Percentiles rank a stretch among this genome's conserved stretches.
These are phyloP conservation scores for Oreochromis niloticus DNA, from an alignment of 2,113 vertebrate species.

Conservation along the genomic window DNA sequence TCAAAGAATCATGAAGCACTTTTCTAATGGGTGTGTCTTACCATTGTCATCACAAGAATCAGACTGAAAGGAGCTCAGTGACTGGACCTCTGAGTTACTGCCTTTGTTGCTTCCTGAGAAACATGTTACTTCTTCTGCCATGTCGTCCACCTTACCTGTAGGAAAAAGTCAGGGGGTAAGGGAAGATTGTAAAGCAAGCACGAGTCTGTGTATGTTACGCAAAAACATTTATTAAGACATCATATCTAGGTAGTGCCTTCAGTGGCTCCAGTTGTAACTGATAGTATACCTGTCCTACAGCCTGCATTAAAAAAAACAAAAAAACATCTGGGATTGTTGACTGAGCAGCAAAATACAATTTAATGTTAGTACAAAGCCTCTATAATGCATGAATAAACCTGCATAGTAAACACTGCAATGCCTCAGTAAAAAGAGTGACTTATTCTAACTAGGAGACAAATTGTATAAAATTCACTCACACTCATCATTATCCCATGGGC, in stretches of 20 bases:
- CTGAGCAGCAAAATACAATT: not conserved
- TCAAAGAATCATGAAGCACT: not conserved
- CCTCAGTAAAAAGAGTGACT: not conserved
- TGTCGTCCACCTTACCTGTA: conserved; percentile 85
- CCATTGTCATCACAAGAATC: conserved; percentile 97
- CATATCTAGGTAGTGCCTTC: not conserved
- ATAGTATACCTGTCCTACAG: not conserved
- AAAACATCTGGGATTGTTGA: not conserved
- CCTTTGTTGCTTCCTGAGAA: conserved; percentile 93
- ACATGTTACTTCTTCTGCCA: conserved; percentile 87
- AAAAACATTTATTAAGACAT: not conserved
- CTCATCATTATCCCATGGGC: conserved; percentile 85
- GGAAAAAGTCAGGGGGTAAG: not conserved
- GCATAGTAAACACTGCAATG: not conserved
- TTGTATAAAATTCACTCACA: conserved; percentile 57
- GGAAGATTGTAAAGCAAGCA: not conserved
- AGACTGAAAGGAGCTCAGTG: conserved; percentile 93
- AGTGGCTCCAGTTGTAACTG: not conserved
- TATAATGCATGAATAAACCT: not conserved
- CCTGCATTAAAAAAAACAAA: not conserved
- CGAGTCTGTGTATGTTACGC: not conserved
- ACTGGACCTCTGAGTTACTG: conserved; percentile 93
- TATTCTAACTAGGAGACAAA: not conserved
- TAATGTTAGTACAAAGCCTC: not conserved
- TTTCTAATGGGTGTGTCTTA: conserved; percentile 65